A percentile compares a stretch with the other conserved stretches of the same genome.
These are phyloP conservation scores for Drosophila gaucha DNA, from an alignment of 2,888 invertebrate genomes.

Conservation along the genomic window DNA sequence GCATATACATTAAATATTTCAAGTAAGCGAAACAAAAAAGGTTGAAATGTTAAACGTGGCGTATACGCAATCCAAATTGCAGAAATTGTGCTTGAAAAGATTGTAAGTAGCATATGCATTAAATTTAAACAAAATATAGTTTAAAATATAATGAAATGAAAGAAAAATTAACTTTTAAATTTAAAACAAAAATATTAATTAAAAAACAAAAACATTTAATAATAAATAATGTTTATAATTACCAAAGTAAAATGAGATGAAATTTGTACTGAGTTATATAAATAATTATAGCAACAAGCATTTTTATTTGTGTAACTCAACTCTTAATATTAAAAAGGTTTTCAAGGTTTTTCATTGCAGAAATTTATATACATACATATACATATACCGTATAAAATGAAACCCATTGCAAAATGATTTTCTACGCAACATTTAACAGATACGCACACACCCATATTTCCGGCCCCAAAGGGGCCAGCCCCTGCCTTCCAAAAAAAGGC, in stretches of 20 bases:
- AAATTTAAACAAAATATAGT: too few species aligned
- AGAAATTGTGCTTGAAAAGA: background rate
- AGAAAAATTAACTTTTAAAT: too few species aligned
- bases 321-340: background rate
- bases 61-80: slow-evolving; percentile 2
- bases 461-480: slow-evolving; percentile 21
- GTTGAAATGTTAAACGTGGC: background rate
- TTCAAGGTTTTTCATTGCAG: slow-evolving; percentile 5
- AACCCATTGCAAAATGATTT: slow-evolving; percentile 47
- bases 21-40: background rate
- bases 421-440: slow-evolving; percentile 69
- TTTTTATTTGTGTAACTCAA: background rate
- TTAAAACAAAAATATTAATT: too few species aligned
- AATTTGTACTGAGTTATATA: too few species aligned
- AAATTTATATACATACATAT: background rate
- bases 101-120: too few species aligned
- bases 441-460: slow-evolving; percentile 44
- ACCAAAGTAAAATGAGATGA: too few species aligned
- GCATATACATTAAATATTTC: slow-evolving; percentile 7
- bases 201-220: too few species aligned
- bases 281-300: too few species aligned
- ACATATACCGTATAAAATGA: background rate
- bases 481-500: slow-evolving; percentile 40
- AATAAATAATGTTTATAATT: too few species aligned
- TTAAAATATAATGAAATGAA: too few species aligned